Evolutionary conservation across 2,113 vertebrate genomes (phyloP), one percentile per base, ranked within the genome.

Genomic region (Toxostoma redivivum): DNA sequence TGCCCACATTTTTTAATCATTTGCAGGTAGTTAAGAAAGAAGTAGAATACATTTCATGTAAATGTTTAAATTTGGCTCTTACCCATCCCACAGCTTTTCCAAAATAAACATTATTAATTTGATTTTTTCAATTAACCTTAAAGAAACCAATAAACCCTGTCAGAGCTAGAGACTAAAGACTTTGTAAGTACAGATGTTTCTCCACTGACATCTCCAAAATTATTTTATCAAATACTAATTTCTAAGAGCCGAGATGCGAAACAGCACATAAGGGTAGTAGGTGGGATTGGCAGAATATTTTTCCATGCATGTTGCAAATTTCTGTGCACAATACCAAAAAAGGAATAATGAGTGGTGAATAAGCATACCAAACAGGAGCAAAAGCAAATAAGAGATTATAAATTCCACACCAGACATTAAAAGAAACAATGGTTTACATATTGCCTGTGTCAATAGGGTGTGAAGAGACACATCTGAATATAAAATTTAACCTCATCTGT

Each of bases 301-400:
- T 96, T 97, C 95, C 97, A 97, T 87, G 96, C 97, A 98, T 96
- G 96, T 95, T 97, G 95, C 91, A 97, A 93, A 95, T 96, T 97
- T 98, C 94, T 97, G 92, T 92, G 97, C 90, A 96, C 96, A 73
- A 92, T 96, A 97, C 90, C 89, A 97, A 96, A 97, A 97, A 94
- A 88, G 91, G 92, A 97, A 92, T 89, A 97, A 93, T 90, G 95
- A 96, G 58, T 88, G 95, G 66, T 94, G 96, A 83, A 95, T 69
- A 95, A 97, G 97, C 95, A 96, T 93, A 97, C 86, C 7, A 11
- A 97, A 97, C 94, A 96, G 95, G 81, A 96, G 97, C 95, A 95
- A 96, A 96, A 96, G 94, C 96, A 97, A 97, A 69, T 81, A 94
- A 94, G 82, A 88, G 88, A 90, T 90, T 70, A 37, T 76, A 92